These are phyloP conservation scores for Anguilla marmorata DNA, from an alignment of 2,797 vertebrate species.

Conservation along the genomic window DNA sequence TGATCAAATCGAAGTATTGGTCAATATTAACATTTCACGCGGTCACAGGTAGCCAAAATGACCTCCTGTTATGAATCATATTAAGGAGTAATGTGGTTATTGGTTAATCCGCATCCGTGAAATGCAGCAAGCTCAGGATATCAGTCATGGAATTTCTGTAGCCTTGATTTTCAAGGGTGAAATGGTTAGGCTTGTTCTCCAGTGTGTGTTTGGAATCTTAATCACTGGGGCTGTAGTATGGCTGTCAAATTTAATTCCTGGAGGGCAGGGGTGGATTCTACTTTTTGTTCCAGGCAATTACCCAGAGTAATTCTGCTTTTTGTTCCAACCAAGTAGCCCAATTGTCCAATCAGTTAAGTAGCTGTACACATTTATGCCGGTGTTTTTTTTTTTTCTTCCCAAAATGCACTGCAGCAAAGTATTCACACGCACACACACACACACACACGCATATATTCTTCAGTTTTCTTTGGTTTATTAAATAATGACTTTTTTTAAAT, in stretches of 20 bases:
- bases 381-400: neutral
- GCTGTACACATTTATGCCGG: neutral
- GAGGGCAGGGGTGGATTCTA: neutral
- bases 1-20: neutral
- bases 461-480: neutral
- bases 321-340: neutral
- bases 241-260: neutral
- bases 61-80: neutral
- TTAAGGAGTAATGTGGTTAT: neutral
- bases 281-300: neutral
- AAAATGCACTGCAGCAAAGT: neutral
- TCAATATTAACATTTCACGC: neutral
- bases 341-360: neutral
- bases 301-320: neutral
- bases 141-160: constrained; percentile 2
- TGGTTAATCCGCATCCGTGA: neutral
- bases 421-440: neutral
- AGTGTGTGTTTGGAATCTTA: neutral
- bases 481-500: neutral
- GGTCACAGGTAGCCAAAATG: neutral
- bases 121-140: neutral
- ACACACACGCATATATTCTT: neutral
- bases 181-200: neutral
- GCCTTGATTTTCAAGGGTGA: constrained; percentile 10
- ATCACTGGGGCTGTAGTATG: neutral